A percentile compares a stretch with the other conserved stretches of the same genome.
phyloP scores from a whole-genome alignment of 2,888 invertebrate genomes.

The Molorchus minor region DNA sequence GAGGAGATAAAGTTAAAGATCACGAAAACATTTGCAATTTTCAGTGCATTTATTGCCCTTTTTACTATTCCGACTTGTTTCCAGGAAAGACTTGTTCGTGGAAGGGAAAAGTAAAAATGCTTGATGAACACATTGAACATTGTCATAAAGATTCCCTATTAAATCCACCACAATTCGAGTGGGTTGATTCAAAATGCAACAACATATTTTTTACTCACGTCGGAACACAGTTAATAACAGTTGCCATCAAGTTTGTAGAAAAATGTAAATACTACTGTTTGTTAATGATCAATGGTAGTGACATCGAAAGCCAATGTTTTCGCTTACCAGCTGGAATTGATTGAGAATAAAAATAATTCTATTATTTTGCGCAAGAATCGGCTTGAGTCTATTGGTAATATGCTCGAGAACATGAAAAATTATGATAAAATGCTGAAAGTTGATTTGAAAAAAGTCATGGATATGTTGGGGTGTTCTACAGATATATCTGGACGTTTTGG shows the following conservation, averaged over 20 bases:
- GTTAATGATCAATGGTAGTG: constrained; percentile 38
- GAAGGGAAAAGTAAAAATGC: constrained; percentile 32
- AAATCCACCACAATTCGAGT: constrained; percentile 35
- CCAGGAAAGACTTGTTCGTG: constrained; percentile 35
- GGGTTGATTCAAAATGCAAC: constrained; percentile 23
- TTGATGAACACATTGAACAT: constrained; percentile 39
- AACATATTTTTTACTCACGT: constrained; percentile 37
- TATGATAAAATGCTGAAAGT: constrained; percentile 36
- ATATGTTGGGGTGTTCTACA: constrained; percentile 33
- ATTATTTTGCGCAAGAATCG: constrained; percentile 41
- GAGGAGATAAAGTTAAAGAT: constrained; percentile 33
- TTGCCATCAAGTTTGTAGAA: constrained; percentile 33
- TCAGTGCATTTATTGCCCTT: constrained; percentile 38
- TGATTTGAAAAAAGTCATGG: constrained; percentile 33
- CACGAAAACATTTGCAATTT: constrained; percentile 42
- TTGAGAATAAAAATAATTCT: constrained; percentile 37
- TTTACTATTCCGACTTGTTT: constrained; percentile 28
- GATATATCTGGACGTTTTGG: constrained; percentile 37
- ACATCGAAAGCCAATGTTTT: too few species aligned
- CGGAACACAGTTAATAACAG: constrained; percentile 31
- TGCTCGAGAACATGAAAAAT: constrained; percentile 26
- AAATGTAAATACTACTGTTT: constrained; percentile 34
- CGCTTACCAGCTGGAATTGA: constrained; percentile 44
- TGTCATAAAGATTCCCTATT: constrained; percentile 33
- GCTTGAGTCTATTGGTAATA: constrained; percentile 33